phyloP scores from a whole-genome alignment of 2,888 invertebrate species.

The Acleris holmiana region DNA sequence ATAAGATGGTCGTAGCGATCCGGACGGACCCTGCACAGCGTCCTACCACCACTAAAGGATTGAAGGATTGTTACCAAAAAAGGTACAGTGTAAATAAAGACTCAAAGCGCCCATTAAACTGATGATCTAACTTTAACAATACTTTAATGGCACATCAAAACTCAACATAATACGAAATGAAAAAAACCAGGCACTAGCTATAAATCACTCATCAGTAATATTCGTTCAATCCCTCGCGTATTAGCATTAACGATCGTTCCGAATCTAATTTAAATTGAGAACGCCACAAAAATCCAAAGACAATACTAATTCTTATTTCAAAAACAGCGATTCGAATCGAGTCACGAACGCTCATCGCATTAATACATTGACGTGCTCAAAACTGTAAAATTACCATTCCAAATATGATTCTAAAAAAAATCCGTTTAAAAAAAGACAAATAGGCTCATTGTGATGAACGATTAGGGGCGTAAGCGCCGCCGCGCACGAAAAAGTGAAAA shows the following conservation, averaged over 20 bases:
- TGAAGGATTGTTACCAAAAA: too few species aligned
- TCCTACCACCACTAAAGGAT: too few species aligned
- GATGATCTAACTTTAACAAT: neutral
- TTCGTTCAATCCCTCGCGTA: slow-evolving; percentile 49
- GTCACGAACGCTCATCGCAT: slow-evolving; percentile 76
- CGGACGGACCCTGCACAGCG: too few species aligned
- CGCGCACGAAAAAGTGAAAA: slow-evolving; percentile 60
- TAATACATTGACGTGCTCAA: slow-evolving; percentile 81
- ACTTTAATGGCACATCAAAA: slow-evolving; percentile 8
- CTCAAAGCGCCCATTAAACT: too few species aligned
- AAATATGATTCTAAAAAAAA: slow-evolving; percentile 63
- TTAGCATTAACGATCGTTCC: slow-evolving; percentile 52
- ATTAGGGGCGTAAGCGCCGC: slow-evolving; percentile 60
- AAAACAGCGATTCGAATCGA: slow-evolving; percentile 51
- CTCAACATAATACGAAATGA: slow-evolving; percentile 15
- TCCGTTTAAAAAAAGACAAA: slow-evolving; percentile 54
- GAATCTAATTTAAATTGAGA: slow-evolving; percentile 47
- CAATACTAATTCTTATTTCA: slow-evolving; percentile 57
- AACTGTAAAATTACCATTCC: slow-evolving; percentile 82
- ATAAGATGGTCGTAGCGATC: too few species aligned
- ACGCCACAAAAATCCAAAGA: slow-evolving; percentile 45
- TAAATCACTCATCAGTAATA: slow-evolving; percentile 59
- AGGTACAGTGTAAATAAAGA: too few species aligned
- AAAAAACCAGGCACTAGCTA: slow-evolving; percentile 41
- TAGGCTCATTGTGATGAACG: slow-evolving; percentile 59